Evolutionary conservation across 2,888 invertebrate genomes (phyloP), one percentile per base, ranked within the genome.

Genomic region (Artemia sinica): DNA sequence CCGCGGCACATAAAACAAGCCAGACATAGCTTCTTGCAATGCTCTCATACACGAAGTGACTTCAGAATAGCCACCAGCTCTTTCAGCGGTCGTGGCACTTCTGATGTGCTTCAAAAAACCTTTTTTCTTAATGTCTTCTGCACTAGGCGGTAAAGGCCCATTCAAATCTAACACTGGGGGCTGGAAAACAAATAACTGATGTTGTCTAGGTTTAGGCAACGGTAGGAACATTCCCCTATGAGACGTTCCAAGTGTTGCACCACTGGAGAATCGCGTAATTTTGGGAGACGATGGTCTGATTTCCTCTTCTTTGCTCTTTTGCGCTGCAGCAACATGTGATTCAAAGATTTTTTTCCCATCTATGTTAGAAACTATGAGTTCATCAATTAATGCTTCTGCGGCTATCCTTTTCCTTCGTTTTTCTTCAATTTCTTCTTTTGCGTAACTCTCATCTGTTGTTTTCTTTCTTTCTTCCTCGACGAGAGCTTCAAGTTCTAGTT

Each of bases 311-410:
- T 48, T 58, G 12, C 48, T 69, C 58, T 67, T 69, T 70, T 8
- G 68, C 50, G 65, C 51, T n/a, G 82, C 84, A 69, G 85, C 83
- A 0, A 86, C 86, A 78, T 91, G 92, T 12, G 86, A 86, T 72
- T 85, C 87, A 0, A 95, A 80, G 74, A 95, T 94, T 73, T 87
- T 87, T 73, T 87, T 86, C 0, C 95, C 95, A 77, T 94, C 87
- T 11, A 86, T 87, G 73, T 90, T 89, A 0, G 93, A 91, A 77
- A 89, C 90, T 87, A 93, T 94, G 52, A 97, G 81, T 77, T 96
- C 94, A 78, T 96, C 94, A 71, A 97, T 93, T 8, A 97, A 79
- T 0, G 91, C 91, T 77, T 95, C 91, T 74, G 91, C 92, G 73
- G 90, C 88, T 52, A 88, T 83, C 28, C 88, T 85, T 77, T 91